These are phyloP conservation scores for Microcebus ravelobensis DNA, from an alignment of 2,113 vertebrate genomes.

Conservation along the genomic window DNA sequence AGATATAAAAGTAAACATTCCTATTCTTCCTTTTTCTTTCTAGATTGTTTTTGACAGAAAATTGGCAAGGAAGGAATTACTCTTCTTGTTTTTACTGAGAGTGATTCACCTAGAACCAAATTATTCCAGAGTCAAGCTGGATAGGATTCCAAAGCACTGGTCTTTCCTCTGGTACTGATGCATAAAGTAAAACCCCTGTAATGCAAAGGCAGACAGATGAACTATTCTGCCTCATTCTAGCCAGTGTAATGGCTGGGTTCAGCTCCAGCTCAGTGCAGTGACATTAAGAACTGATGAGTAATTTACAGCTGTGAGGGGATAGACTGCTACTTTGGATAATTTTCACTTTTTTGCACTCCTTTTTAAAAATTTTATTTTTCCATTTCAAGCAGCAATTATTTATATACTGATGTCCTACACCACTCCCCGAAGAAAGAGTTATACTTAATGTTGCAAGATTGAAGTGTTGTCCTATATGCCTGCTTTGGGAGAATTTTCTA, in stretches of 20 bases:
- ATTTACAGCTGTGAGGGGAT: constrained; percentile 86
- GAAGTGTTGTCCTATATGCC: not conserved
- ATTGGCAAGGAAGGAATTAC: constrained; percentile 48
- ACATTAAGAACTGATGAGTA: constrained; percentile 85
- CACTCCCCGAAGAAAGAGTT: constrained; percentile 48
- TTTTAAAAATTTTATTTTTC: constrained; percentile 52
- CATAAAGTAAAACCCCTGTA: not conserved
- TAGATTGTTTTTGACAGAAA: constrained; percentile 61
- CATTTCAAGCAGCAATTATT: constrained; percentile 76
- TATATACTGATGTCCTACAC: constrained; percentile 45
- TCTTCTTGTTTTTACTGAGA: constrained; percentile 52
- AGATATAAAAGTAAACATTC: constrained; percentile 47
- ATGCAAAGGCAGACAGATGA: constrained; percentile 79
- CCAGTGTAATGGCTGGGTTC: constrained; percentile 83
- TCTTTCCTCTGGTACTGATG: constrained; percentile 48
- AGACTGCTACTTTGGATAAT: constrained; percentile 72
- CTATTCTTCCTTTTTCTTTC: constrained; percentile 40
- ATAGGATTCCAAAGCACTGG: constrained; percentile 50
- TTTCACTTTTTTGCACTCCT: constrained; percentile 63
- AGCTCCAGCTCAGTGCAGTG: constrained; percentile 75
- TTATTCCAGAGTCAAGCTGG: constrained; percentile 60
- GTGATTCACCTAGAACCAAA: constrained; percentile 55
- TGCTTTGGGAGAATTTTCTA: constrained; percentile 48
- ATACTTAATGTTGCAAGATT: constrained; percentile 35
- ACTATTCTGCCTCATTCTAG: constrained; percentile 70